Percentiles rank a stretch among this genome's conserved stretches.
phyloP scores from a whole-genome alignment of 2,888 invertebrate genomes.

The Diarsia dahlii region DNA sequence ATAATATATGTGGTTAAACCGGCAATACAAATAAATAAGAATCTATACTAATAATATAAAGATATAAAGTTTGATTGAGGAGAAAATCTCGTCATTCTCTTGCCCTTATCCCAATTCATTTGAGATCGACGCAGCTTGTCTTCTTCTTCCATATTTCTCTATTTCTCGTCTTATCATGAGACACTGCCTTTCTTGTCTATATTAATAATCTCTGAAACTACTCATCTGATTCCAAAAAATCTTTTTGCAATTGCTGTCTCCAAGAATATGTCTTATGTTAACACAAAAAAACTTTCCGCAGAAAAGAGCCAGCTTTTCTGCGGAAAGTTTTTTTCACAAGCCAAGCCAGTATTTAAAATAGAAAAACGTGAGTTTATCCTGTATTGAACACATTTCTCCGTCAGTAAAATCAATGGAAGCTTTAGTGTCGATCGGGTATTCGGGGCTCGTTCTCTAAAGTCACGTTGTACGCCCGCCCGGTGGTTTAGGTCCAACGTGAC shows the following conservation, averaged over 20 bases:
- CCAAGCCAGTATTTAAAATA: not conserved
- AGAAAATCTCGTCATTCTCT: not conserved
- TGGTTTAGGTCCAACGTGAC: slow-evolving; percentile 56
- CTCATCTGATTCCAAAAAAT: no score
- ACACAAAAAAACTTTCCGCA: not conserved
- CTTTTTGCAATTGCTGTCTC: not conserved
- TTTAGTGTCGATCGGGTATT: slow-evolving; percentile 42
- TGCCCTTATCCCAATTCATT: no score
- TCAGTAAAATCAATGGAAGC: slow-evolving; percentile 43
- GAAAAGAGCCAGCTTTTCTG: not conserved
- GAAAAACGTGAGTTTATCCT: slow-evolving; percentile 34
- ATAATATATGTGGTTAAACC: slow-evolving; percentile 2
- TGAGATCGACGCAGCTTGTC: no score
- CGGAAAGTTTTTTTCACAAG: no score
- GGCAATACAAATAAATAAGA: not conserved
- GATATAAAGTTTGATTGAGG: not conserved
- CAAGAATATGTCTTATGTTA: not conserved
- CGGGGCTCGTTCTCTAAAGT: slow-evolving; percentile 24
- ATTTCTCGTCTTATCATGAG: no score
- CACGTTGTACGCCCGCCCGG: slow-evolving; percentile 50
- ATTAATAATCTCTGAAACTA: no score
- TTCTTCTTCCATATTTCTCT: no score
- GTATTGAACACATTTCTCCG: slow-evolving; percentile 39
- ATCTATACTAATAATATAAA: slow-evolving; percentile 2
- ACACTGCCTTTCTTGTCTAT: no score